These are phyloP conservation scores for Brachynemurus nebulosus DNA, from an alignment of 2,888 invertebrate species.

Conservation along the genomic window DNA sequence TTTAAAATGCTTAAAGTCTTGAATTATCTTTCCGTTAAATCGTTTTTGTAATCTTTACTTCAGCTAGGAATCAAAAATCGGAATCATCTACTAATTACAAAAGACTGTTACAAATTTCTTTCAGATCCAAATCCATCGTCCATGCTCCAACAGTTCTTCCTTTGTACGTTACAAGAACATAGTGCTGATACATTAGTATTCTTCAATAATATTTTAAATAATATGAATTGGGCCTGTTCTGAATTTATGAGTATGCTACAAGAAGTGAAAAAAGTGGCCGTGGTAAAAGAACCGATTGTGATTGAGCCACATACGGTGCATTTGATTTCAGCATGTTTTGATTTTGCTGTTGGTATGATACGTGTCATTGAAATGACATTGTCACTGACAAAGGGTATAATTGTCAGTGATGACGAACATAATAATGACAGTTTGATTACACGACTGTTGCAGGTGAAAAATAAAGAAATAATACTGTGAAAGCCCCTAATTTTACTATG, in stretches of 20 bases:
- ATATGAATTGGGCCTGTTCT: constrained; percentile 6
- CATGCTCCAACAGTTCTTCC: not conserved
- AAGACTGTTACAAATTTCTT: no score
- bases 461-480: no score
- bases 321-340: constrained; percentile 2
- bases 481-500: no score
- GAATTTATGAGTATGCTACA: constrained; percentile 7
- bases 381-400: not conserved
- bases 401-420: constrained; percentile 4
- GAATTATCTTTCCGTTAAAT: no score
- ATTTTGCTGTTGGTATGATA: constrained; percentile 7
- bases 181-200: not conserved
- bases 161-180: not conserved
- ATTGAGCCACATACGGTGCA: constrained; percentile 3
- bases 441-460: constrained; percentile 4
- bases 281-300: constrained; percentile 2
- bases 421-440: constrained; percentile 4
- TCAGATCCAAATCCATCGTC: not conserved
- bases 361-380: constrained; percentile 7
- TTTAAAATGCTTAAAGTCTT: no score
- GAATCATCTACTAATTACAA: no score
- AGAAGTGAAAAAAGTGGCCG: constrained; percentile 4
- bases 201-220: constrained; percentile 5
- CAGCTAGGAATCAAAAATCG: no score
- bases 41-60: no score